Conservation (phyloP, 2,888 invertebrate species). For the Penaeus monodon region DNA sequence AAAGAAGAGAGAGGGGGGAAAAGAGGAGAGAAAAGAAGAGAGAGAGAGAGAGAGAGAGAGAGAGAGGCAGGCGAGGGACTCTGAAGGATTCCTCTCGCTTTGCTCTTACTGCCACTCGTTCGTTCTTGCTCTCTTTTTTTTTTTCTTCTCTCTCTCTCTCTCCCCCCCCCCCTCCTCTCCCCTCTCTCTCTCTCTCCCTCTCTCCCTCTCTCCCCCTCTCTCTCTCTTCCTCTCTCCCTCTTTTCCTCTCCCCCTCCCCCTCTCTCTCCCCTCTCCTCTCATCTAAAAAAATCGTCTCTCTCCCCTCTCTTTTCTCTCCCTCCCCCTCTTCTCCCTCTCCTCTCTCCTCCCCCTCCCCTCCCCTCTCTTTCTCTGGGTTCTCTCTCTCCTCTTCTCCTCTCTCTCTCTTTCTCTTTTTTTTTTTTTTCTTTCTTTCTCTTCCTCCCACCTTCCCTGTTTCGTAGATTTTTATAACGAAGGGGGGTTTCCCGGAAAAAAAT, state of each 20-base stretch:
- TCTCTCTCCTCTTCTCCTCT: background rate
- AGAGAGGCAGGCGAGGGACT: too few species aligned
- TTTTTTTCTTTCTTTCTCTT: background rate
- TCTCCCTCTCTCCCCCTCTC: background rate
- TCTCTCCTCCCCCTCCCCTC: background rate
- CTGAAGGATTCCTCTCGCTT: too few species aligned
- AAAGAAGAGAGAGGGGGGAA: too few species aligned
- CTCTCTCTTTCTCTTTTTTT: background rate
- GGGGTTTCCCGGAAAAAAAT: background rate
- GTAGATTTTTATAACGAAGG: background rate
- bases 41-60: too few species aligned
- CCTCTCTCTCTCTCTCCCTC: constrained; percentile 14
- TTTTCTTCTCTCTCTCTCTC: background rate
- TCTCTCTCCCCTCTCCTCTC: background rate
- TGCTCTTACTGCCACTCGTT: too few species aligned
- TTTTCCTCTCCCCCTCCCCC: background rate
- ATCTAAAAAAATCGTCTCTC: background rate
- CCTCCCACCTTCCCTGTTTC: background rate
- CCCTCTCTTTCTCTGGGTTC: background rate
- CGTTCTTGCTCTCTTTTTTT: too few species aligned
- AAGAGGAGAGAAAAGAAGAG: too few species aligned
- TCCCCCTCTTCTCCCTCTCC: background rate
- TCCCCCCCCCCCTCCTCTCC: background rate
- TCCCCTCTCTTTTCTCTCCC: background rate
- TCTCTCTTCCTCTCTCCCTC: background rate